A percentile compares a stretch with the other conserved stretches of the same genome.
Evolutionary conservation across 1,140 invertebrate genomes (phyloP).

Genomic region (Drosophila arizonae): DNA sequence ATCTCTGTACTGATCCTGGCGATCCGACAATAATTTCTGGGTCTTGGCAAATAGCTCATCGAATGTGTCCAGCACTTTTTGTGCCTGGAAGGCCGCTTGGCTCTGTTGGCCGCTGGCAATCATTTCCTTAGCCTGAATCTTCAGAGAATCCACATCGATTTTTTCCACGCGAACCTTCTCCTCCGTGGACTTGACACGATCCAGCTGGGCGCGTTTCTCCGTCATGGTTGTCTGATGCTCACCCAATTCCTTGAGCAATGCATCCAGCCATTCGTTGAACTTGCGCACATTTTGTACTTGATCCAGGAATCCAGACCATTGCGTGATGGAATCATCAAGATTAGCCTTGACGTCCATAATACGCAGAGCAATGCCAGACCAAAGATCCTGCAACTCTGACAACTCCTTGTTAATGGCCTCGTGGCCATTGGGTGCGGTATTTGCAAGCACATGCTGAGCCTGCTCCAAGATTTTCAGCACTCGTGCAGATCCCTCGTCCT

Average conservation of each 20-base stretch:
- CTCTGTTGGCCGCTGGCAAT: constrained; percentile 92
- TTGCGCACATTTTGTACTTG: constrained; percentile 93
- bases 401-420: constrained; percentile 92
- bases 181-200: constrained; percentile 92
- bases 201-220: constrained; percentile 93
- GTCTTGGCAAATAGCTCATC: constrained; percentile 88
- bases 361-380: constrained; percentile 92
- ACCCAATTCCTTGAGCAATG: constrained; percentile 88
- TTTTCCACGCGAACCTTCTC: constrained; percentile 96
- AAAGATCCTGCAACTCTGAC: constrained; percentile 93
- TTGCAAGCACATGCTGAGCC: constrained; percentile 95
- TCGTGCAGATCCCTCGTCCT: constrained; percentile 95
- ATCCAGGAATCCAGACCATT: constrained; percentile 94
- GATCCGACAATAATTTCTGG: constrained; percentile 89
- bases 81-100: constrained; percentile 91
- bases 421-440: constrained; percentile 94
- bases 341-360: constrained; percentile 95
- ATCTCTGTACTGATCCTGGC: constrained; percentile 93
- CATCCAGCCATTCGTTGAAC: constrained; percentile 90
- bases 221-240: constrained; percentile 91
- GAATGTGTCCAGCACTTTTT: constrained; percentile 92
- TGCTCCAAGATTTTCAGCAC: constrained; percentile 93
- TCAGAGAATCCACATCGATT: constrained; percentile 94
- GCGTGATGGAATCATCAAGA: constrained; percentile 94
- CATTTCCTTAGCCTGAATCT: constrained; percentile 94